phyloP scores from a whole-genome alignment of 2,113 vertebrate genomes.

The Micronycteris hirsuta region DNA sequence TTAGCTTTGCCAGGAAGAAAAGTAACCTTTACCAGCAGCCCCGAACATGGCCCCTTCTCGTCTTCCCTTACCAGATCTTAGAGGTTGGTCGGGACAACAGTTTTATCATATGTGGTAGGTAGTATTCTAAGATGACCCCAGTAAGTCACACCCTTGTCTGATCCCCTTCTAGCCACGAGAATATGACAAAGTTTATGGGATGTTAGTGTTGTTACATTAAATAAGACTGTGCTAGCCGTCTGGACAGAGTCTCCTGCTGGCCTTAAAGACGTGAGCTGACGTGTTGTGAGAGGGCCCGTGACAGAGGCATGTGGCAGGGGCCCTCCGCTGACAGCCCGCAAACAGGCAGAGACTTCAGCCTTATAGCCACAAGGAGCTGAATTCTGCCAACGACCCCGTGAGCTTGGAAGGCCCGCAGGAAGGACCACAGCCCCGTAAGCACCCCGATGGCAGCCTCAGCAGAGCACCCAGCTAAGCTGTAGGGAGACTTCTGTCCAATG shows the following conservation, averaged over 20 bases:
- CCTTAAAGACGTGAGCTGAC: not conserved
- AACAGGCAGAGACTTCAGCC: not conserved
- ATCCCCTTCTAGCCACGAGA: not conserved
- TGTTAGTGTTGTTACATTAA: not conserved
- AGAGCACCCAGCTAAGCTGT: not conserved
- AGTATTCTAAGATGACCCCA: not conserved
- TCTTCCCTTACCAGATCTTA: not conserved
- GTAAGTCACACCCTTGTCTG: not conserved
- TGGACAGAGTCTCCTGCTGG: not conserved
- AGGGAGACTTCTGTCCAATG: not conserved
- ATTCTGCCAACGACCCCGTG: not conserved
- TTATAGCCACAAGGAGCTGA: not conserved
- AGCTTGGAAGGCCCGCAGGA: not conserved
- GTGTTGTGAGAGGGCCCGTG: not conserved
- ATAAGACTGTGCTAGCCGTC: not conserved
- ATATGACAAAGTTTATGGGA: not conserved
- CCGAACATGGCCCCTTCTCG: not conserved
- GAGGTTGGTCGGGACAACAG: not conserved
- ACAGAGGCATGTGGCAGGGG: not conserved
- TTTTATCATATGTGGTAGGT: not conserved
- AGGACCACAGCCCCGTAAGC: not conserved
- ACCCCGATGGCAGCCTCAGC: not conserved
- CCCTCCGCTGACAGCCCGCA: not conserved
- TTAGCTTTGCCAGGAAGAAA: not conserved
- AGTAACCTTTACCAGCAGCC: not conserved